Percentiles rank a stretch among this genome's conserved stretches.
Conservation (phyloP, 2,797 vertebrate genomes). For the Tachyglossus aculeatus region DNA sequence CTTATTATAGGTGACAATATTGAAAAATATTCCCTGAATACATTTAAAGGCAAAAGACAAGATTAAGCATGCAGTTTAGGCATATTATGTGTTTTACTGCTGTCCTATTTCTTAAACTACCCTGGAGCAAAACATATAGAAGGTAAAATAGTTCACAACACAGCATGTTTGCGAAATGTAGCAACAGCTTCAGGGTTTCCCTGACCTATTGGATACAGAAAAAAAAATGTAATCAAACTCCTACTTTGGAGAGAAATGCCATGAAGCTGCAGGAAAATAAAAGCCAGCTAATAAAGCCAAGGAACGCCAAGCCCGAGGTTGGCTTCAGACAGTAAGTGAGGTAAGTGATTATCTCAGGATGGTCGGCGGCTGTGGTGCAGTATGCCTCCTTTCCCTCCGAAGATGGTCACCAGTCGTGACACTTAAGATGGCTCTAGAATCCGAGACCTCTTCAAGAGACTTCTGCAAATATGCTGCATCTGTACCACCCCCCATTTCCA, state of each 20-base stretch:
- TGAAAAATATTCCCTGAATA: slow-evolving; percentile 5
- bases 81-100: slow-evolving; percentile 31
- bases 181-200: slow-evolving; percentile 53
- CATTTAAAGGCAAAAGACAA: neutral
- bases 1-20: neutral
- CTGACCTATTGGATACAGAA: slow-evolving; percentile 46
- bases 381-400: too few relatives aligned
- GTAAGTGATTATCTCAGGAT: too few relatives aligned
- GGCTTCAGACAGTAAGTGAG: too few relatives aligned
- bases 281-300: neutral
- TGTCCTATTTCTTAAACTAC: slow-evolving; percentile 48
- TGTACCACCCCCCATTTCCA: too few relatives aligned
- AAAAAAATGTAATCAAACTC: slow-evolving; percentile 6
- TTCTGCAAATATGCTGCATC: too few relatives aligned
- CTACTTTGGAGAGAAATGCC: slow-evolving; percentile 12
- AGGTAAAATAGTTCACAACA: slow-evolving; percentile 34
- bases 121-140: slow-evolving; percentile 31
- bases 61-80: slow-evolving; percentile 37
- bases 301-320: too few relatives aligned
- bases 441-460: too few relatives aligned
- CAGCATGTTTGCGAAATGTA: slow-evolving; percentile 57
- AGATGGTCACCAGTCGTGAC: too few relatives aligned
- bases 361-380: too few relatives aligned
- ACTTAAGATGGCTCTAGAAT: too few relatives aligned
- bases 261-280: slow-evolving; percentile 20